Percentiles rank a stretch among this genome's conserved stretches.
phyloP scores from a whole-genome alignment of 2,888 invertebrate species.

The Sialis fuliginosa region DNA sequence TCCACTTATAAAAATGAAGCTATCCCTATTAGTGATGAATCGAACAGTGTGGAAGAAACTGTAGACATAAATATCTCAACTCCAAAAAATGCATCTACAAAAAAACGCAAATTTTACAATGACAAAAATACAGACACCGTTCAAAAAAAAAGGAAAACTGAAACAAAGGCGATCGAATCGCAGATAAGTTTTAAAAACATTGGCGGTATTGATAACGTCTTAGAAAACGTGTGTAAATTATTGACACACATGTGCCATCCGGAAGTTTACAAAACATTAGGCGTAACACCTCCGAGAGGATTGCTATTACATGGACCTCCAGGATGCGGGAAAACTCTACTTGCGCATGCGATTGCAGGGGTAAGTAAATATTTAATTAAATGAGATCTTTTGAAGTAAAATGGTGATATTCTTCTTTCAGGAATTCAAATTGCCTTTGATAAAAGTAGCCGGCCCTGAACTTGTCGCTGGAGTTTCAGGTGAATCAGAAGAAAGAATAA shows the following conservation, averaged over 20 bases:
- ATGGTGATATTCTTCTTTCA: constrained; percentile 16
- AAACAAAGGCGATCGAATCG: constrained; percentile 20
- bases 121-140: constrained; percentile 29
- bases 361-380: constrained; percentile 20
- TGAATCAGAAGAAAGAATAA: constrained; percentile 84
- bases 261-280: constrained; percentile 69
- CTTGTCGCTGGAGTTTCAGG: constrained; percentile 89
- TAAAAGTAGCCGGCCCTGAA: constrained; percentile 83
- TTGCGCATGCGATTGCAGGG: constrained; percentile 70
- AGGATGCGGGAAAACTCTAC: constrained; percentile 78
- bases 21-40: constrained; percentile 62
- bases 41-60: constrained; percentile 29
- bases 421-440: constrained; percentile 68
- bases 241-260: constrained; percentile 79
- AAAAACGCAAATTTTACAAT: constrained; percentile 22
- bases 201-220: constrained; percentile 61
- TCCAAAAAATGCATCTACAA: constrained; percentile 29
- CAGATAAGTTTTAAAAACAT: constrained; percentile 53
- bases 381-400: not conserved
- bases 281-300: constrained; percentile 76
- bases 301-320: constrained; percentile 91
- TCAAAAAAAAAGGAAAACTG: constrained; percentile 30
- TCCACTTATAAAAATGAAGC: constrained; percentile 46
- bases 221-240: constrained; percentile 28
- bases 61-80: constrained; percentile 22